Evolutionary conservation across 2,797 vertebrate genomes (phyloP).

Genomic region (Rhynchotus rufescens): DNA sequence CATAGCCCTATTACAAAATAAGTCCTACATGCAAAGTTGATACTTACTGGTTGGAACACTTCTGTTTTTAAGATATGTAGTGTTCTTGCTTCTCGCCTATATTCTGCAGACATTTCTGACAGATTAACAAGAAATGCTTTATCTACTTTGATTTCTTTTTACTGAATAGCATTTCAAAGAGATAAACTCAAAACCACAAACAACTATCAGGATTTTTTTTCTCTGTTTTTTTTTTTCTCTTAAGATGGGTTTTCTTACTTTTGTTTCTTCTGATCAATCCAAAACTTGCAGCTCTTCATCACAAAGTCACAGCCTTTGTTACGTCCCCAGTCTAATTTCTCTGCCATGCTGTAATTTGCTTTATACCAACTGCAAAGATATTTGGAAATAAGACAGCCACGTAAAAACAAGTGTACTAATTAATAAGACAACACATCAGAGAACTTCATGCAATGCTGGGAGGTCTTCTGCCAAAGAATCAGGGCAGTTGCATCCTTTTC

Average conservation of each 20-base stretch:
- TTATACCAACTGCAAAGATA: slow-evolving; percentile 89
- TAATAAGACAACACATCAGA: not conserved
- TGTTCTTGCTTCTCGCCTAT: not conserved
- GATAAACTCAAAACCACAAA: not conserved
- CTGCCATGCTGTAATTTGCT: slow-evolving; percentile 96
- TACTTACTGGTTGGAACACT: not conserved
- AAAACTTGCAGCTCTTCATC: slow-evolving; percentile 97
- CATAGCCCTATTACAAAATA: not conserved
- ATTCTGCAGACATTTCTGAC: not conserved
- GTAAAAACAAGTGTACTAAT: not conserved
- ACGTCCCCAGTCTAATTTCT: slow-evolving; percentile 93
- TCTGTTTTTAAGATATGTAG: not conserved
- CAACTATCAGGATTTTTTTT: not conserved
- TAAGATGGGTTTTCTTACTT: slow-evolving; percentile 79
- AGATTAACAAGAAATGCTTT: not conserved
- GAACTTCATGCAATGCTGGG: not conserved
- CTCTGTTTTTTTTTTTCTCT: not conserved
- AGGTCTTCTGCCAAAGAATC: not conserved
- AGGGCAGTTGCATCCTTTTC: not conserved
- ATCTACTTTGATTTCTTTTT: not conserved
- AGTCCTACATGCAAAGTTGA: not conserved
- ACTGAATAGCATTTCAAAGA: not conserved
- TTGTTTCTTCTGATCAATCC: slow-evolving; percentile 90
- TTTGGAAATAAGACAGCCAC: slow-evolving; percentile 17
- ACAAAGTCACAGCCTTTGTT: slow-evolving; percentile 95